Percentiles rank a stretch among this genome's conserved stretches.
Conservation (phyloP, 2,113 vertebrate genomes). For the Silurus meridionalis region DNA sequence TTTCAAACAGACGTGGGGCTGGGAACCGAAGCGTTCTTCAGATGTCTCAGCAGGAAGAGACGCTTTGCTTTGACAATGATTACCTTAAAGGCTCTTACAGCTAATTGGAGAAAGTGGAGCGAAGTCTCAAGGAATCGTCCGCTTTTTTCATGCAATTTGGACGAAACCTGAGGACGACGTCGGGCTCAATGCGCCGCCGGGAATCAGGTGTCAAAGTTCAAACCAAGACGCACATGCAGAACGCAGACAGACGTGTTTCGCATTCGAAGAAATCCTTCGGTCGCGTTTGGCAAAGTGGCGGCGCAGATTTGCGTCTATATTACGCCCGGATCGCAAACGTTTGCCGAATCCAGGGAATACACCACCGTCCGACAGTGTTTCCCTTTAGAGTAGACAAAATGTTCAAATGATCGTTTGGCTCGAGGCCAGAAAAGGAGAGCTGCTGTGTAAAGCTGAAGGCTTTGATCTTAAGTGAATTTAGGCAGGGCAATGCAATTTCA, state of each 20-base stretch:
- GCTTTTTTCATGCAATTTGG: conserved; percentile 14
- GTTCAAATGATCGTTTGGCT: conserved; percentile 78
- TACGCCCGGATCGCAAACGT: conserved; percentile 16
- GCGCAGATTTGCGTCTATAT: background rate
- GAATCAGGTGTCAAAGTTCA: conserved; percentile 76
- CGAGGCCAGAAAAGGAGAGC: conserved; percentile 73
- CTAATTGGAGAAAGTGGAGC: conserved; percentile 74
- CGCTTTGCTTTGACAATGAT: conserved; percentile 56
- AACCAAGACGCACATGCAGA: background rate
- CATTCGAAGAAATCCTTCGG: background rate
- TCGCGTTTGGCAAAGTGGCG: background rate
- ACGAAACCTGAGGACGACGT: conserved; percentile 10
- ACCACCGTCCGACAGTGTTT: conserved; percentile 33
- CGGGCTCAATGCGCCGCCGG: conserved; percentile 64
- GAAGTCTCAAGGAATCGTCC: conserved; percentile 64
- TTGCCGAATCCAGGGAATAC: conserved; percentile 21
- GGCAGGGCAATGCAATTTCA: conserved; percentile 78
- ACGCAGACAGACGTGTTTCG: background rate
- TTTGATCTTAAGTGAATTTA: conserved; percentile 75
- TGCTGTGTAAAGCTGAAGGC: conserved; percentile 73
- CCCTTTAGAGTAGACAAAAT: conserved; percentile 74
- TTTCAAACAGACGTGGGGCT: conserved; percentile 58
- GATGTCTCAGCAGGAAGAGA: conserved; percentile 54
- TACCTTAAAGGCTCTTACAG: conserved; percentile 66
- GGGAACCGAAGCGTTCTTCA: conserved; percentile 51